Evolutionary conservation across 2,113 vertebrate species (phyloP).

Genomic region (Atlantisia rogersi): DNA sequence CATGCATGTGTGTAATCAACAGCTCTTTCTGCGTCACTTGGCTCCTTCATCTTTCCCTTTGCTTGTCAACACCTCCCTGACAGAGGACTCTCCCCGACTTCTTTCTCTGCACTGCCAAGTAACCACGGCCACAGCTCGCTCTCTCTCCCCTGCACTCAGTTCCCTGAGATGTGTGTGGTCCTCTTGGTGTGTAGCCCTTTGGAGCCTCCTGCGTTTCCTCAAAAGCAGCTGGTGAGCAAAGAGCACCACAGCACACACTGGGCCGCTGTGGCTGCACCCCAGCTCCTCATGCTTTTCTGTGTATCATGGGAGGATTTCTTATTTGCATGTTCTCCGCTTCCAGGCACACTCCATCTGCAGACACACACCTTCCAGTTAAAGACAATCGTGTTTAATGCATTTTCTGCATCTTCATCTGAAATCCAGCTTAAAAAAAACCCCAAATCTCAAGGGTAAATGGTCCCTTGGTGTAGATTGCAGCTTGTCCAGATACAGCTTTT

Average conservation of each 20-base stretch:
- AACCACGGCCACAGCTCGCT: not conserved
- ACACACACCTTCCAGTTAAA: not conserved
- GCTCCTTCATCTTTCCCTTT: not conserved
- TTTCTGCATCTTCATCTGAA: not conserved
- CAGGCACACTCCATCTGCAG: not conserved
- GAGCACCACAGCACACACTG: not conserved
- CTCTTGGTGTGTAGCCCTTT: not conserved
- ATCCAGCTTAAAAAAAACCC: not conserved
- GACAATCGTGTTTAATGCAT: not conserved
- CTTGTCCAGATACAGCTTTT: not conserved
- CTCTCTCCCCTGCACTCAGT: not conserved
- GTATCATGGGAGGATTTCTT: not conserved
- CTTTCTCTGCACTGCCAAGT: not conserved
- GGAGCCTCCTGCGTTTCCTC: not conserved
- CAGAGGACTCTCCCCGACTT: not conserved
- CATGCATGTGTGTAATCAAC: accelerated
- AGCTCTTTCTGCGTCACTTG: not conserved
- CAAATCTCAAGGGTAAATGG: not conserved
- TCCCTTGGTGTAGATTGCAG: not conserved
- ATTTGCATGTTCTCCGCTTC: not conserved
- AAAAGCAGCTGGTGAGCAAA: not conserved
- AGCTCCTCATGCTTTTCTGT: not conserved
- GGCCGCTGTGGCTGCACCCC: not conserved
- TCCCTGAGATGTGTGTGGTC: not conserved
- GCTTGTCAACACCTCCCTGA: not conserved